Percentiles rank a stretch among this genome's conserved stretches.
Conservation (phyloP, 2,888 invertebrate genomes). For the Euproctis similis region DNA sequence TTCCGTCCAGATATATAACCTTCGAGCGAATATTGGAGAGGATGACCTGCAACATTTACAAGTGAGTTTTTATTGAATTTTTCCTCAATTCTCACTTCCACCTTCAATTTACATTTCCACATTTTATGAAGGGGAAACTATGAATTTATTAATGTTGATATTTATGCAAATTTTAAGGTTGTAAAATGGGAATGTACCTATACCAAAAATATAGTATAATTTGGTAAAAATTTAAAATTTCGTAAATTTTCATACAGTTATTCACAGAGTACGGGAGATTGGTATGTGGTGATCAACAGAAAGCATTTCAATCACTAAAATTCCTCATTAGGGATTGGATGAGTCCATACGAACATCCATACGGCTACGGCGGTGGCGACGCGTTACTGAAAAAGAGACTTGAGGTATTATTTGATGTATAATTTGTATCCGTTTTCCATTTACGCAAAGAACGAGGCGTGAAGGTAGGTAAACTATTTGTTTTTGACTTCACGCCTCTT, state of each 20-base stretch:
- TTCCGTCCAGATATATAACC: constrained; percentile 95
- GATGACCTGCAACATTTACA: constrained; percentile 97
- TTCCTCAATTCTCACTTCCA: no score
- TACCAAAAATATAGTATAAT: neutral
- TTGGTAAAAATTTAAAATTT: neutral
- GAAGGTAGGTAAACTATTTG: no score
- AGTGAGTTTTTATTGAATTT: constrained; percentile 50
- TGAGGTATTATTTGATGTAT: no score
- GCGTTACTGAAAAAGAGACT: constrained; percentile 88
- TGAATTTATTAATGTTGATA: no score
- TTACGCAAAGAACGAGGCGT: no score
- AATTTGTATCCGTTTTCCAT: no score
- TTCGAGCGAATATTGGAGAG: constrained; percentile 96
- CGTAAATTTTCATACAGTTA: constrained; percentile 64
- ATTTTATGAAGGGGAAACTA: no score
- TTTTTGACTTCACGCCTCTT: no score
- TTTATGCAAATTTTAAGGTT: neutral
- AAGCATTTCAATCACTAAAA: constrained; percentile 89
- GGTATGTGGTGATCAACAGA: constrained; percentile 83
- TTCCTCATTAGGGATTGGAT: constrained; percentile 96
- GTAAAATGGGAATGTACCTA: neutral
- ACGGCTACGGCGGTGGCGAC: constrained; percentile 91
- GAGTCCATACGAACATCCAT: constrained; percentile 93
- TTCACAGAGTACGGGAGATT: constrained; percentile 98
- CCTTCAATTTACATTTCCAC: no score